Evolutionary conservation across 1,140 invertebrate species (phyloP).

Genomic region (Drosophila pectinifera): DNA sequence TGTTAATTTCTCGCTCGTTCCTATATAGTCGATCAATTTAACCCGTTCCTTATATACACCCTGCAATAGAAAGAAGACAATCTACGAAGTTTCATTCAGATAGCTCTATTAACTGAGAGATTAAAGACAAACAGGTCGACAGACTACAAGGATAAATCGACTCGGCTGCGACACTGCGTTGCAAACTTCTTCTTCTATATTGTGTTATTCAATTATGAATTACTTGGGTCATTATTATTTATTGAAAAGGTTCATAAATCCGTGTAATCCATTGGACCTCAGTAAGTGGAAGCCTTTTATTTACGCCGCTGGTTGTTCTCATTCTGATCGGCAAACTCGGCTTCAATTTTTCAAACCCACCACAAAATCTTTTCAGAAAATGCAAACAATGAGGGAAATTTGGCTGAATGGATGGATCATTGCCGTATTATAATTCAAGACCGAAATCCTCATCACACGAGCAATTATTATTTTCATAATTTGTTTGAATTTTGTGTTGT

Average conservation of each 20-base stretch:
- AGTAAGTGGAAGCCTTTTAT: conserved; percentile 77
- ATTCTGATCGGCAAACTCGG: conserved; percentile 56
- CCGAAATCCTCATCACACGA: conserved; percentile 70
- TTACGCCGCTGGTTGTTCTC: conserved; percentile 64
- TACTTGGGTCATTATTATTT: conserved; percentile 25
- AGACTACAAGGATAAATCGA: too few species aligned
- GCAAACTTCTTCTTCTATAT: too few species aligned
- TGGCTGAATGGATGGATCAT: conserved; percentile 53
- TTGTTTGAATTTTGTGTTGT: conserved; percentile 60
- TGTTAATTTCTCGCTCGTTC: too few species aligned
- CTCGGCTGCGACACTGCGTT: too few species aligned
- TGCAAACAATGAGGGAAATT: conserved; percentile 56
- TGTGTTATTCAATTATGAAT: conserved; percentile 80
- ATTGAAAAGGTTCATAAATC: conserved; percentile 71
- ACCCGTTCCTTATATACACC: too few species aligned
- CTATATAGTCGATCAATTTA: too few species aligned
- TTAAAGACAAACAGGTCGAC: too few species aligned
- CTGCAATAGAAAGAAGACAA: too few species aligned
- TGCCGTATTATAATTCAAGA: conserved; percentile 56
- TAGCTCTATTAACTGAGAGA: too few species aligned
- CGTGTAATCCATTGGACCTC: conserved; percentile 72
- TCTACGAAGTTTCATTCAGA: too few species aligned
- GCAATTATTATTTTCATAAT: conserved; percentile 82
- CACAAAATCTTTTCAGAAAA: conserved; percentile 25
- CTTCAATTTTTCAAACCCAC: conserved; percentile 57